Evolutionary conservation across 2,888 invertebrate genomes (phyloP), one percentile per base, ranked within the genome.

Genomic region (Melieria crassipennis): DNA sequence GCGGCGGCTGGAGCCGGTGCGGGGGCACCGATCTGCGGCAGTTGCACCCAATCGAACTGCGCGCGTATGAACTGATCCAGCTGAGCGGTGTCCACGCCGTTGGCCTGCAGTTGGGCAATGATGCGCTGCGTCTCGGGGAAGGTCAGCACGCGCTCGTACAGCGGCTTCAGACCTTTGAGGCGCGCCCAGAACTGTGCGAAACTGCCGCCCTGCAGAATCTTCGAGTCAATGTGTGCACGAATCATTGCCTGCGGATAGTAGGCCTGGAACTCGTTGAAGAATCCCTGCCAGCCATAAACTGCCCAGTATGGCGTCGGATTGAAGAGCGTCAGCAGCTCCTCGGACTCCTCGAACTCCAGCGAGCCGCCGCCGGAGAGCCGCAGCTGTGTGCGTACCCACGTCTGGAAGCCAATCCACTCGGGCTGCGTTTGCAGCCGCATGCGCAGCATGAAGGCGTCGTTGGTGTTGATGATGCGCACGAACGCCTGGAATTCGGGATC

Each of bases 401-500:
- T 73, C 11, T 74, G 74, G 57, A 86, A 79, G 9, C 70, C 69
- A 5, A 79, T 72, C 10, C 85, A 69, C 70, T 85, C 86, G 5
- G 86, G 85, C 68, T 85, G 86, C 4, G 78, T 75, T 3, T 75
- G 73, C 16, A 85, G 72, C 30, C 80, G 75, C 76, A 78, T 79
- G 4, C 78, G 75, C 9, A 81, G 80, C 4, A 74, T 76, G 60
- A 75, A 78, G 4, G 79, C 82, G 4, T 77, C 80, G 7, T 78
- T 76, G 61, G 81, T 80, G 65, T 82, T 82, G 10, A 84, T 62
- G 55, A 80, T 79, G 5, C 85, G 78, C n/a, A 85, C 78, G 65
- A 86, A 78, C 2, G 77, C 77, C 74, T 86, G 85, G 65, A 86
- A 86, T 16, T 85, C 77, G 5, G 74, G 78, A 76, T 85, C 85